These are phyloP conservation scores for Tiliacea citrago DNA, from an alignment of 2,888 invertebrate genomes.

Conservation along the genomic window DNA sequence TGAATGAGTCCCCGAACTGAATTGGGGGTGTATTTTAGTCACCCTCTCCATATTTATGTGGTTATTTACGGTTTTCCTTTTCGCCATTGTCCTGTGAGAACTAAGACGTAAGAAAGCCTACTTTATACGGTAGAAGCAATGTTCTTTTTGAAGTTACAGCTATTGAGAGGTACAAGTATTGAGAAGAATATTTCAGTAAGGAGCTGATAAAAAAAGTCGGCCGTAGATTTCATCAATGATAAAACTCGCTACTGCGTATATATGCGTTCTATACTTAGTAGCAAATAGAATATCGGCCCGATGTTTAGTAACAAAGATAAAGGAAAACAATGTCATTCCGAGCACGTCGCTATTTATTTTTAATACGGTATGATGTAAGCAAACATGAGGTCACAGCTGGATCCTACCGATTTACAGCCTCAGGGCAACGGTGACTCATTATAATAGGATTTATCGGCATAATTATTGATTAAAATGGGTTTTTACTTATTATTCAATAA, in stretches of 20 bases:
- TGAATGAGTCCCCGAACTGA: constrained; percentile 30
- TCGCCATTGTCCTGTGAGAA: constrained; percentile 5
- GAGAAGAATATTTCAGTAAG: constrained; percentile 2
- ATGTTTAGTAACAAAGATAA: constrained; percentile 67
- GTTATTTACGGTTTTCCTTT: constrained; percentile 18
- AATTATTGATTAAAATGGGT: constrained; percentile 34
- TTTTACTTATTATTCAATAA: constrained; percentile 26
- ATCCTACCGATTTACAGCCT: constrained; percentile 39
- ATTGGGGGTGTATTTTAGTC: constrained; percentile 26
- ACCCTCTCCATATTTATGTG: not conserved
- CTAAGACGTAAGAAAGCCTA: constrained; percentile 3
- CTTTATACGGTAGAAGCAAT: not conserved
- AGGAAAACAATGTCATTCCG: constrained; percentile 71
- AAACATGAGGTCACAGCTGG: constrained; percentile 59
- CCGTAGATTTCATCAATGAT: constrained; percentile 28
- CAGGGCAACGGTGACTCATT: constrained; percentile 49
- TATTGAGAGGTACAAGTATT: not conserved
- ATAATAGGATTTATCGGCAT: constrained; percentile 34
- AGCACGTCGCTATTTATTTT: constrained; percentile 66
- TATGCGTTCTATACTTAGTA: constrained; percentile 36
- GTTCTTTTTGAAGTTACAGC: not conserved
- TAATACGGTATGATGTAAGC: constrained; percentile 70
- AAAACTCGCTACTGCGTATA: constrained; percentile 6
- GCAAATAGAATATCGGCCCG: constrained; percentile 43
- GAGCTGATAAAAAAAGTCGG: not conserved